Percentiles rank a stretch among this genome's conserved stretches.
phyloP scores from a whole-genome alignment of 1,140 invertebrate genomes.

The Habropoda laboriosa region DNA sequence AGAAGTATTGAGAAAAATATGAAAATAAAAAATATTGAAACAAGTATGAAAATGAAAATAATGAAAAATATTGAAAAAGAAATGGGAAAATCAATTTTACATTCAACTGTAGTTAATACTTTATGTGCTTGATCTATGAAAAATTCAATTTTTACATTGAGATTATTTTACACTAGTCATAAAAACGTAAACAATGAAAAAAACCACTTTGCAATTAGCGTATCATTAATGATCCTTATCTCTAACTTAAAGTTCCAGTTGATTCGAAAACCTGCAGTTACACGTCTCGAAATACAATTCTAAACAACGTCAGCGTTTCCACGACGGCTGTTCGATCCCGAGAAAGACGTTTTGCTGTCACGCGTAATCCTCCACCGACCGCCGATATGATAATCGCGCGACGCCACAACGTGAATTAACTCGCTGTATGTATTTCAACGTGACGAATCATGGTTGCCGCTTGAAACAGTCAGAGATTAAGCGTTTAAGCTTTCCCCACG shows the following conservation, averaged over 20 bases:
- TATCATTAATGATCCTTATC: background rate
- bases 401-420: background rate
- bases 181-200: too few species aligned
- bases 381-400: conserved; percentile 21
- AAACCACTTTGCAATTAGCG: background rate
- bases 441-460: background rate
- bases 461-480: background rate
- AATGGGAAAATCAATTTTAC: too few species aligned
- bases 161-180: too few species aligned
- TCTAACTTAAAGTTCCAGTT: background rate
- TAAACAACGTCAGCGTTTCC: conserved; percentile 29
- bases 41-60: too few species aligned
- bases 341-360: conserved; percentile 16
- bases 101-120: too few species aligned
- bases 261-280: background rate
- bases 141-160: too few species aligned
- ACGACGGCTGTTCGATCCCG: background rate
- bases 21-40: too few species aligned
- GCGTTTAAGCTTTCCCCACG: background rate
- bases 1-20: too few species aligned
- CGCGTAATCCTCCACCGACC: conserved; percentile 27
- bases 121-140: too few species aligned
- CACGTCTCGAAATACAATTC: conserved; percentile 33
- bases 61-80: too few species aligned
- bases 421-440: background rate